Percentiles rank a stretch among this genome's conserved stretches.
phyloP scores from a whole-genome alignment of 2,888 invertebrate species.

The Drosophila multiciliata region DNA sequence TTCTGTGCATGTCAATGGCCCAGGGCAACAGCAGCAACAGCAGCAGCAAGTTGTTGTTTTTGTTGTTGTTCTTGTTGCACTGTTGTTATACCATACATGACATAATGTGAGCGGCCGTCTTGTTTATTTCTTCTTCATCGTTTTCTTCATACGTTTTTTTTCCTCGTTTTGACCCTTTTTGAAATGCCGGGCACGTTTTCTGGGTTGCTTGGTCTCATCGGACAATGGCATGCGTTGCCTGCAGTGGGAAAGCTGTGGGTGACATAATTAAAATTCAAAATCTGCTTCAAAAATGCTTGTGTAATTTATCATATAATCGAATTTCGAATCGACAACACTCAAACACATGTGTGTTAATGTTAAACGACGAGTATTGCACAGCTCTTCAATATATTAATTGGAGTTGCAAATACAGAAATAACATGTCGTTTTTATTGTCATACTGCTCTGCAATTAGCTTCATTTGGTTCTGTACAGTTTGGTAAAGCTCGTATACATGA shows the following conservation, averaged over 20 bases:
- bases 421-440: conserved; percentile 9
- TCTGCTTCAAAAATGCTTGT: conserved; percentile 9
- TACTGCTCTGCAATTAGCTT: not conserved
- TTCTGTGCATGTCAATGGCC: conserved; percentile 59
- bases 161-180: conserved; percentile 17
- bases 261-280: conserved; percentile 49
- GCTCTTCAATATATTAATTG: too few species aligned
- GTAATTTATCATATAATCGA: not conserved
- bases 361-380: not conserved
- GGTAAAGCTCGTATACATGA: not conserved
- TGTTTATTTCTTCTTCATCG: conserved; percentile 12
- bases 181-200: conserved; percentile 68
- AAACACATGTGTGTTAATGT: not conserved
- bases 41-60: conserved; percentile 3
- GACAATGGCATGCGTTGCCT: conserved; percentile 53
- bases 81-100: conserved; percentile 52
- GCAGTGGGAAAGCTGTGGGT: conserved; percentile 17
- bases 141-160: not conserved
- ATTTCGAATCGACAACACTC: not conserved
- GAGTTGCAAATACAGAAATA: conserved; percentile 4
- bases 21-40: conserved; percentile 32
- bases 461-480: not conserved
- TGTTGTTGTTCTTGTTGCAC: conserved; percentile 53
- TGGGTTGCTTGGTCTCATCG: conserved; percentile 51
- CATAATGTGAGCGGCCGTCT: conserved; percentile 55